phyloP scores from a whole-genome alignment of 2,888 invertebrate genomes.

The Electrophaes corylata region DNA sequence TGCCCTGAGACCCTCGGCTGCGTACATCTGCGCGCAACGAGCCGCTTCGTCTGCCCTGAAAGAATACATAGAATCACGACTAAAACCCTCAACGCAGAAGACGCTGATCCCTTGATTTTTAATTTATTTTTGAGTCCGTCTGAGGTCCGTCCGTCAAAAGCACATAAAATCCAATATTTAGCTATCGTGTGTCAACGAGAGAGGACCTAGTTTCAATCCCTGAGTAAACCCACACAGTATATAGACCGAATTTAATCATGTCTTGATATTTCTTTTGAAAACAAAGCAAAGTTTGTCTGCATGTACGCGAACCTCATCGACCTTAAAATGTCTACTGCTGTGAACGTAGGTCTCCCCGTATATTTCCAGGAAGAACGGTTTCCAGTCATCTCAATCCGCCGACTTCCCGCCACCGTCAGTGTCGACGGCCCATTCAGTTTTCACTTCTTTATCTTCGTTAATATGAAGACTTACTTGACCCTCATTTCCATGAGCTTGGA shows the following conservation, averaged over 20 bases:
- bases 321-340: neutral
- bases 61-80: neutral
- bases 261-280: neutral
- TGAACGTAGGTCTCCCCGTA: too few species aligned
- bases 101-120: too few species aligned
- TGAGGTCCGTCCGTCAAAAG: too few species aligned
- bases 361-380: too few species aligned
- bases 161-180: too few species aligned
- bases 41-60: slow-evolving; percentile 94
- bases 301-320: too few species aligned
- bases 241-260: too few species aligned
- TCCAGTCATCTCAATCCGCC: neutral
- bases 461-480: slow-evolving; percentile 69
- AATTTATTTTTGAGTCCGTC: too few species aligned
- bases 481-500: slow-evolving; percentile 88
- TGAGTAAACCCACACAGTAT: neutral
- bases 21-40: slow-evolving; percentile 89
- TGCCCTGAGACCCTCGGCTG: slow-evolving; percentile 90
- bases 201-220: neutral
- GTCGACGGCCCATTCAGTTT: neutral
- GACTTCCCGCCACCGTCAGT: neutral
- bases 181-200: neutral
- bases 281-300: neutral
- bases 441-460: neutral
- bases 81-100: neutral